Evolutionary conservation across 2,888 invertebrate species (phyloP), one percentile per base, ranked within the genome.

Genomic region (Drosophila pseudotakahashii): DNA sequence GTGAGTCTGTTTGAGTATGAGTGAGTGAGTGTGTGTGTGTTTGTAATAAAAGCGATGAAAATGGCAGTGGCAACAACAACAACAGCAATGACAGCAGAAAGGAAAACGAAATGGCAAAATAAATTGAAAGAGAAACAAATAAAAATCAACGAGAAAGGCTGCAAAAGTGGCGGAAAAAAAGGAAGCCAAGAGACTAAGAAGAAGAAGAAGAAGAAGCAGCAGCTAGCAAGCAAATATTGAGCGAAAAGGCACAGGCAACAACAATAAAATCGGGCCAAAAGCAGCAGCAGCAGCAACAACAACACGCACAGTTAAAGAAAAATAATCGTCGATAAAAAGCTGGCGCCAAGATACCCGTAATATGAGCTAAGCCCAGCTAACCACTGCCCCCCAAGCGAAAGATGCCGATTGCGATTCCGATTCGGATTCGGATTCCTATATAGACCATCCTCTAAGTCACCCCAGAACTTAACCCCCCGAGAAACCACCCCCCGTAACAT

Each of bases 71-170:
- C 54, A 76, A 63, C 68, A 76, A 63, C 68, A 76, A 58, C 70
- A 77, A 77, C 79, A 80, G 79, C 80, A 88, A 82, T 78, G 80
- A 85, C 75, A 85, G 78, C 78, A 86, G 85, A 86, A 84, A 88
- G 75, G 81, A 86, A 85, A 85, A 83, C 84, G 88, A 89, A 89
- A 89, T 90, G 85, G 88, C 88, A 87, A 89, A 89, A 90, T 89
- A 90, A 89, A 89, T 90, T 88, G 88, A 89, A 90, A 88, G 85
- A 83, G 87, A 89, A 87, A 88, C 79, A 87, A 89, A 89, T 89
- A 89, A 89, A 90, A 89, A 82, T 88, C 84, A 85, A 85, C 86
- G 87, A 85, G 87, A 84, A 84, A 88, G 84, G 86, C 88, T 86
- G 83, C 88, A 84, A 81, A 84, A 84, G 81, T 78, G 77, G 77